Evolutionary conservation across 2,113 vertebrate genomes (phyloP).

Genomic region (Zapus hudsonius): DNA sequence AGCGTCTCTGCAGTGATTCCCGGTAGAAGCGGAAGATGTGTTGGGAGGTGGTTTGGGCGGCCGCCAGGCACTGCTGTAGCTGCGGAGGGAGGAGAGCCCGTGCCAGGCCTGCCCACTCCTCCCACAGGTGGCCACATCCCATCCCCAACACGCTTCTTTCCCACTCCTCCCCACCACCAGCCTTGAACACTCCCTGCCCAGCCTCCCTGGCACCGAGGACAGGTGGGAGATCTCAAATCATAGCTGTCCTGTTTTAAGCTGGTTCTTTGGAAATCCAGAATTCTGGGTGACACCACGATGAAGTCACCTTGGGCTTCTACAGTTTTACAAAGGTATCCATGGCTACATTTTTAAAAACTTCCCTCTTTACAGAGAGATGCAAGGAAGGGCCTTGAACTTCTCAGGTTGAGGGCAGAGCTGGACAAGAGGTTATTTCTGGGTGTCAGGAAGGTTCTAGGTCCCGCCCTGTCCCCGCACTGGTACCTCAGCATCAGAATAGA

Average conservation of each 20-base stretch:
- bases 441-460: background rate
- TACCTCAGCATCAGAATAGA: constrained; percentile 92
- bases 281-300: background rate
- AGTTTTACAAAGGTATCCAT: background rate
- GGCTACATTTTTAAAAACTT: background rate
- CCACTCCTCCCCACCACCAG: background rate
- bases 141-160: background rate
- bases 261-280: background rate
- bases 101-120: background rate
- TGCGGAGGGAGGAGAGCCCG: constrained; percentile 66
- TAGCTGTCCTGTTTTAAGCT: too few relatives aligned
- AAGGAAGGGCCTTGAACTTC: background rate
- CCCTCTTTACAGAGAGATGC: background rate
- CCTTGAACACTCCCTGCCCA: too few relatives aligned
- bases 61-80: constrained; percentile 92
- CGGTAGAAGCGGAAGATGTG: constrained; percentile 94
- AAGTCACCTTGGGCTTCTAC: background rate
- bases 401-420: background rate
- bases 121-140: too few relatives aligned
- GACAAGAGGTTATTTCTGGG: background rate
- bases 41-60: constrained; percentile 89
- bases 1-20: constrained; percentile 88
- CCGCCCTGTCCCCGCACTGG: background rate
- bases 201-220: too few relatives aligned
- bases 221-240: too few relatives aligned